Evolutionary conservation across 2,797 vertebrate species (phyloP).

Genomic region (Paramormyrops hopkinsi): DNA sequence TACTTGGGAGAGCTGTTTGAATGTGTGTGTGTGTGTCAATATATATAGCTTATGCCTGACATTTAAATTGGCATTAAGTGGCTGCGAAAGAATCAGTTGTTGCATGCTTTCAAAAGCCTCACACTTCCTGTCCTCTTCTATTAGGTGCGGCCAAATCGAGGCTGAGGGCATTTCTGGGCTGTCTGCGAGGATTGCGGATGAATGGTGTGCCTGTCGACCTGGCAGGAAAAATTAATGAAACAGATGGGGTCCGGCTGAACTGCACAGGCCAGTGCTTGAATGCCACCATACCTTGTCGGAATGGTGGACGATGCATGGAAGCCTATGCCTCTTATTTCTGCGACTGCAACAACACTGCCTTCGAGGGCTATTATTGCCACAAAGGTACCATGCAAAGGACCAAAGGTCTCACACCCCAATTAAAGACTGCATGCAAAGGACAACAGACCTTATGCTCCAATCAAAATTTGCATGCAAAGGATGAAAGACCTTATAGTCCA

Average conservation of each 20-base stretch:
- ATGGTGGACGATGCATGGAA: conserved; percentile 87
- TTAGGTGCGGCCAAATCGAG: conserved; percentile 83
- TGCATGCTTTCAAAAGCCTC: not conserved
- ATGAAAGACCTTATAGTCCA: not conserved
- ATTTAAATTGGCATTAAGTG: not conserved
- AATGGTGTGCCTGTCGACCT: conserved; percentile 88
- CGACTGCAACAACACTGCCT: conserved; percentile 91
- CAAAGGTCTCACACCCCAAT: not conserved
- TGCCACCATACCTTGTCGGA: conserved; percentile 81
- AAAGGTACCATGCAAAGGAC: conserved; percentile 58
- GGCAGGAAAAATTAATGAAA: conserved; percentile 84
- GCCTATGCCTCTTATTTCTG: conserved; percentile 88
- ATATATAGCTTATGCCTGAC: not conserved
- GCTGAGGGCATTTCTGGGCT: conserved; percentile 82
- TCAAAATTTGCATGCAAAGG: not conserved
- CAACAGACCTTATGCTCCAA: not conserved
- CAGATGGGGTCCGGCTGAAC: conserved; percentile 79
- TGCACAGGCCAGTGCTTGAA: conserved; percentile 86
- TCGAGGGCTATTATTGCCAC: conserved; percentile 89
- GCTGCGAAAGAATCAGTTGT: not conserved
- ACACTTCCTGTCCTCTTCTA: not conserved
- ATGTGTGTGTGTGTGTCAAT: not conserved
- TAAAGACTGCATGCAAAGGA: not conserved
- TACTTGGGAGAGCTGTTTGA: not conserved
- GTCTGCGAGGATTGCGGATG: conserved; percentile 82